These are phyloP conservation scores for Otis tarda DNA, from an alignment of 2,113 vertebrate species.

Conservation along the genomic window DNA sequence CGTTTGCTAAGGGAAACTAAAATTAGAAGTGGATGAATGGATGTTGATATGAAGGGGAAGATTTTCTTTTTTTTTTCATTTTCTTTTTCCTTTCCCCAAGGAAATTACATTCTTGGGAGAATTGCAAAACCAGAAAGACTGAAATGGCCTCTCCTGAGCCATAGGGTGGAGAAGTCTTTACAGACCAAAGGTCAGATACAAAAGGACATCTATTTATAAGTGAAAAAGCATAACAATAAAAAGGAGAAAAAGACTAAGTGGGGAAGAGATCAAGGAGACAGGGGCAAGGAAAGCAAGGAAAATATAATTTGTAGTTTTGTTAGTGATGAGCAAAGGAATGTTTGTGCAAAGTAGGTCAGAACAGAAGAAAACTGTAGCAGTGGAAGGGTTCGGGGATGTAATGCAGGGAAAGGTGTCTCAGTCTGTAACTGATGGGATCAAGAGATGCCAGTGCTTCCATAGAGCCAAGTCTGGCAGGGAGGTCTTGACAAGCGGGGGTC, in stretches of 20 bases:
- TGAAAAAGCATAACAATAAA: neutral
- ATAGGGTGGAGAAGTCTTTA: conserved; percentile 58
- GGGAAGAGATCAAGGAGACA: neutral
- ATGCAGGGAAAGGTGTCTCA: neutral
- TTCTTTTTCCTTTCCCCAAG: conserved; percentile 35
- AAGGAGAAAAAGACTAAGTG: neutral
- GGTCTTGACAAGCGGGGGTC: accelerated
- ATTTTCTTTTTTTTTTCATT: neutral
- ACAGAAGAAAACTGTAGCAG: neutral
- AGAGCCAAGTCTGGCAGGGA: neutral
- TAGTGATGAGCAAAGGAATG: neutral
- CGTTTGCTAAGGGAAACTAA: conserved; percentile 64
- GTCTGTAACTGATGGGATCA: neutral
- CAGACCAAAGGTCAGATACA: conserved; percentile 51
- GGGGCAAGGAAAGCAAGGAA: neutral
- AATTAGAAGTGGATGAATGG: conserved; percentile 71
- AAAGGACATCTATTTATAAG: conserved; percentile 47
- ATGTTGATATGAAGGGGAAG: conserved; percentile 72
- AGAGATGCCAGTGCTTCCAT: neutral
- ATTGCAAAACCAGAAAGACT: conserved; percentile 71
- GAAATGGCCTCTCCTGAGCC: conserved; percentile 43
- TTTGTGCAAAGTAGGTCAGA: neutral
- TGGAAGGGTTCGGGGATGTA: neutral
- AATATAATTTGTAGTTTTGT: neutral
- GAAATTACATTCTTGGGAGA: conserved; percentile 74